These are phyloP conservation scores for Pseudochromis fuscus DNA, from an alignment of 2,797 vertebrate genomes.

Conservation along the genomic window DNA sequence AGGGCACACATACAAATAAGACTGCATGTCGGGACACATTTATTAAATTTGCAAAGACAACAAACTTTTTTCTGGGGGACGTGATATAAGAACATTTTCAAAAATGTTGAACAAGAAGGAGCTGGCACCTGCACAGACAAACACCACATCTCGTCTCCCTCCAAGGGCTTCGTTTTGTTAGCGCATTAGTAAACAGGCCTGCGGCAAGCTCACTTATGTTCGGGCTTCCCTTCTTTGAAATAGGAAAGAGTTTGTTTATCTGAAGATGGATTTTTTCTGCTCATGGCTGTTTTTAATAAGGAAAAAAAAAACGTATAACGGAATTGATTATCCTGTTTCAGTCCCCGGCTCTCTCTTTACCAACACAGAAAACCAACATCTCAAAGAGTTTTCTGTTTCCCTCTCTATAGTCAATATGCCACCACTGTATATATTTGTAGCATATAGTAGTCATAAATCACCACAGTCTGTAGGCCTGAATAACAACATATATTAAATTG, in stretches of 20 bases:
- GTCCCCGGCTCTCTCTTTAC: neutral
- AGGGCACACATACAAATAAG: neutral
- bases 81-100: conserved; percentile 8
- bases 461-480: too few species aligned
- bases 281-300: conserved; percentile 8
- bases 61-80: conserved; percentile 12
- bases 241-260: neutral
- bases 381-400: neutral
- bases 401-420: neutral
- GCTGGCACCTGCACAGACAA: conserved; percentile 36
- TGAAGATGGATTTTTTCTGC: neutral
- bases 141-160: conserved; percentile 13
- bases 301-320: too few species aligned
- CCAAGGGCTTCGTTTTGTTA: conserved; percentile 26
- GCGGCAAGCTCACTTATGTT: conserved; percentile 21
- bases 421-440: too few species aligned
- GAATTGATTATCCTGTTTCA: conserved; percentile 14
- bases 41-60: conserved; percentile 9
- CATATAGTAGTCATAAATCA: too few species aligned
- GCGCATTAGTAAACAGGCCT: conserved; percentile 50
- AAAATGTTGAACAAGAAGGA: conserved; percentile 1
- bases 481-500: too few species aligned
- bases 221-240: conserved; percentile 27
- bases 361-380: neutral
- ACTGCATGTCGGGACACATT: conserved; percentile 12